Base-by-base conservation (phyloP, 2,888 invertebrate genomes). In the Eupithecia inturbata region DNA sequence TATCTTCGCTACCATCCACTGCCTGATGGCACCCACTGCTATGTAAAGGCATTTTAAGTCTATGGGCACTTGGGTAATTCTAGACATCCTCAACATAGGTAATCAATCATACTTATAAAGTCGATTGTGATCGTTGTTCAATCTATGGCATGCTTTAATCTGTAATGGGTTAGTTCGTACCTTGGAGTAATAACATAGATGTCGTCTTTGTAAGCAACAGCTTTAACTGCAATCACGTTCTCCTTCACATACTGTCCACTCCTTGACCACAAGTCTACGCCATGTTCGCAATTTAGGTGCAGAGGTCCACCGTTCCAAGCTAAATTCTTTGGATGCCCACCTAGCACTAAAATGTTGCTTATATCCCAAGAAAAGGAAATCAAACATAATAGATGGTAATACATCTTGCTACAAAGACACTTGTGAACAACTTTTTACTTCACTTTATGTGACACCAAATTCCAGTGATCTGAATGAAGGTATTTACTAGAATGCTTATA, bases 181-280 rank as follows among this genome's bases (percentile, higher is more conserved):
- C 96, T 95, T 3, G 96, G 96, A 73, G 96, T 89, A 3, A 96
- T 95, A 4, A 96, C 80, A 82, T 95, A 95, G 14, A 95, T 93
- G 45, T 95, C 92, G 71, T 96, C 95, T 79, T 92, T 93, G 87
- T 90, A 93, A 62, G 95, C 91, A 75, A 96, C 95, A 5, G 93
- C 92, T 79, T 96, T 95, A 19, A 96, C 96, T 2, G 95, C 95
- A 62, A 96, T 95, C 12, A 95, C 91, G 85, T 96, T 96, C 80
- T 95, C 95, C 70, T 93, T 90, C 2, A 95, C 87, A 84, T 95
- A 95, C 69, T 95, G 92, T 0, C 95, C 95, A 69, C 92, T 93
- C 3, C 87, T 87, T 64, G 91, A 90, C 88, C 95, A 95, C 60
- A 95, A 90, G 53, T 93, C 93, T 67, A 92, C 90, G 16, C 95